A percentile compares a stretch with the other conserved stretches of the same genome.
phyloP scores from a whole-genome alignment of 2,797 vertebrate genomes.

The Pipistrellus pygmaeus region DNA sequence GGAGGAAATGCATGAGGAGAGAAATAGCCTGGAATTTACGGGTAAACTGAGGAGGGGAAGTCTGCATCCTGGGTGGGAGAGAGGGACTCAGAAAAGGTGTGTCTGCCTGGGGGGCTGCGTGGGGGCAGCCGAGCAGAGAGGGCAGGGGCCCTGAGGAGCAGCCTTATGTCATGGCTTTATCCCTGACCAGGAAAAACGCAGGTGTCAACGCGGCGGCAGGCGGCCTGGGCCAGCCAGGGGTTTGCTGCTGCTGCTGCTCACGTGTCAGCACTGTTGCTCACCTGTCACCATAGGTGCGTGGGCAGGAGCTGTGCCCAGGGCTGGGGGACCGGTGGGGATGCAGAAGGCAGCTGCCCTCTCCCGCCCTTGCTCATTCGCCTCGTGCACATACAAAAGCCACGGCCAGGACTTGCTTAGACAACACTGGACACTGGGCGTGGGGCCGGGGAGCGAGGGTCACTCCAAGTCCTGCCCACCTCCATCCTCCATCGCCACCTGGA shows the following conservation, averaged over 20 bases:
- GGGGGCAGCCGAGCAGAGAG: no score
- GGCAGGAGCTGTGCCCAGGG: conserved; percentile 13
- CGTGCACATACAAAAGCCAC: conserved; percentile 55
- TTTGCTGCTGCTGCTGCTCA: conserved; percentile 28
- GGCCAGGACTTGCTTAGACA: conserved; percentile 67
- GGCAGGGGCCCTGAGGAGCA: no score
- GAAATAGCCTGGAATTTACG: no score
- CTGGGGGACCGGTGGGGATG: background rate
- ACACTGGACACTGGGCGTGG: background rate
- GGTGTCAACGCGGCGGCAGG: conserved; percentile 7
- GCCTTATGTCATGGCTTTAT: background rate
- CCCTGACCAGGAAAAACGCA: background rate
- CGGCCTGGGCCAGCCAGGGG: background rate
- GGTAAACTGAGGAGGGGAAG: no score
- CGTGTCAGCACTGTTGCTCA: conserved; percentile 10
- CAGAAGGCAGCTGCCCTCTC: conserved; percentile 58
- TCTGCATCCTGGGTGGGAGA: no score
- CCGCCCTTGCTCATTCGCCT: conserved; percentile 57
- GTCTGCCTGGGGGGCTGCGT: no score
- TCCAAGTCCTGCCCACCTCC: conserved; percentile 21
- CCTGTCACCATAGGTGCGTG: conserved; percentile 63
- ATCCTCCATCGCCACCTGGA: conserved; percentile 15
- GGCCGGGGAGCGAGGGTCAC: background rate
- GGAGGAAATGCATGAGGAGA: no score
- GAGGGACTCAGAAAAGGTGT: no score